Evolutionary conservation across 2,797 vertebrate species (phyloP).

Genomic region (Pseudomugil tenellus): DNA sequence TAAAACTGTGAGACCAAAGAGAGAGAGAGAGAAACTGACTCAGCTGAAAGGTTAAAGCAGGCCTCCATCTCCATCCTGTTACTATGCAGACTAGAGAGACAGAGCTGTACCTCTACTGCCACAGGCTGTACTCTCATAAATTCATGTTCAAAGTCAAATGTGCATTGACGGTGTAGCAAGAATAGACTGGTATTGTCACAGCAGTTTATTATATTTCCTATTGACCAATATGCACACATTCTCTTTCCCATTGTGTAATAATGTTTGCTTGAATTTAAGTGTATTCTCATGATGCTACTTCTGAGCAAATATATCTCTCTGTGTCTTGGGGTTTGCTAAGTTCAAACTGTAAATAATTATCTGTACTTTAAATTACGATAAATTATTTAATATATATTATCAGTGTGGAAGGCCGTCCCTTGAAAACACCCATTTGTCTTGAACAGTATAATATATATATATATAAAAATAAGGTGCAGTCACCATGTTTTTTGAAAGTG

Average conservation of each 20-base stretch:
- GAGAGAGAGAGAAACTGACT: constrained; percentile 59
- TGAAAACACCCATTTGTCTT: no score
- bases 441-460: no score
- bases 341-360: background rate
- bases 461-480: no score
- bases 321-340: no score
- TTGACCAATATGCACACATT: constrained; percentile 47
- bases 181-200: constrained; percentile 44
- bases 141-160: constrained; percentile 68
- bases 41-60: constrained; percentile 75
- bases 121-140: constrained; percentile 63
- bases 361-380: background rate
- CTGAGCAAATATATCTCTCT: no score
- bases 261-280: constrained; percentile 6
- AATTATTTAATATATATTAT: no score
- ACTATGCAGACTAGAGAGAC: constrained; percentile 77
- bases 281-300: background rate
- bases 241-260: constrained; percentile 4
- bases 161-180: constrained; percentile 46
- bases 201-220: constrained; percentile 34
- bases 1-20: constrained; percentile 42
- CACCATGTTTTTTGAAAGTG: no score
- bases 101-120: constrained; percentile 60
- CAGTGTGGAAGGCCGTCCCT: no score
- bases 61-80: constrained; percentile 72